These are phyloP conservation scores for Megamerina dolium DNA, from an alignment of 2,888 invertebrate genomes.

Conservation along the genomic window DNA sequence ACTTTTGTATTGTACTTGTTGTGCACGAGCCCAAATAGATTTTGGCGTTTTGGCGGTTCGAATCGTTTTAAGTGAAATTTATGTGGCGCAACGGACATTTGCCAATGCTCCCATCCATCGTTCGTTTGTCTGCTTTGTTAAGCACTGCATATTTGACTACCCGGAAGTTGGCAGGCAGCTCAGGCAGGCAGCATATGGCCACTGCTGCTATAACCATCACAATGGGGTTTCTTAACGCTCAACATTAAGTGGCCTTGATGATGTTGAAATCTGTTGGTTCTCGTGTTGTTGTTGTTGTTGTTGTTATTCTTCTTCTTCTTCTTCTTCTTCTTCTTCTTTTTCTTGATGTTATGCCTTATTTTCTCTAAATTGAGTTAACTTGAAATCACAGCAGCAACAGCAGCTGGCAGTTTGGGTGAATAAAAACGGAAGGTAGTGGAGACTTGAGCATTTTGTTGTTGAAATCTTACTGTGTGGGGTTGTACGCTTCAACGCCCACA, in stretches of 20 bases:
- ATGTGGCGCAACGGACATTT: conserved; percentile 40
- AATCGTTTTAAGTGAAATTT: conserved; percentile 36
- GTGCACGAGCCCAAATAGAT: neutral
- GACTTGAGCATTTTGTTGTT: conserved; percentile 37
- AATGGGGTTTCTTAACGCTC: conserved; percentile 30
- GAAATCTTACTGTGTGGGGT: conserved; percentile 37
- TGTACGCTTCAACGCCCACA: conserved; percentile 46
- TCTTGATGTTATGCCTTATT: no score
- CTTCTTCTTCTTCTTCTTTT: no score
- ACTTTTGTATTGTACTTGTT: no score
- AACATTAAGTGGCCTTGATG: conserved; percentile 28
- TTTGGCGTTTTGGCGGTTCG: conserved; percentile 9
- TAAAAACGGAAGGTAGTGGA: conserved; percentile 26
- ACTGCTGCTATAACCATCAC: no score
- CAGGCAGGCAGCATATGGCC: conserved; percentile 37
- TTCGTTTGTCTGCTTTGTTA: conserved; percentile 29
- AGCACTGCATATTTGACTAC: conserved; percentile 25
- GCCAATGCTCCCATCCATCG: conserved; percentile 23
- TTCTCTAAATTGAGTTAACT: conserved; percentile 17
- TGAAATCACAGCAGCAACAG: conserved; percentile 9
- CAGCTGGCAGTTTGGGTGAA: neutral
- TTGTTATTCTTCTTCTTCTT: no score
- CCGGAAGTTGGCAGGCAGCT: conserved; percentile 34
- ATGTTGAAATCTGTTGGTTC: no score
- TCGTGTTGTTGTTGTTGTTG: no score